Conservation (phyloP, 1,140 invertebrate species). For the Pachyrhynchus sulphureomaculatus region DNA sequence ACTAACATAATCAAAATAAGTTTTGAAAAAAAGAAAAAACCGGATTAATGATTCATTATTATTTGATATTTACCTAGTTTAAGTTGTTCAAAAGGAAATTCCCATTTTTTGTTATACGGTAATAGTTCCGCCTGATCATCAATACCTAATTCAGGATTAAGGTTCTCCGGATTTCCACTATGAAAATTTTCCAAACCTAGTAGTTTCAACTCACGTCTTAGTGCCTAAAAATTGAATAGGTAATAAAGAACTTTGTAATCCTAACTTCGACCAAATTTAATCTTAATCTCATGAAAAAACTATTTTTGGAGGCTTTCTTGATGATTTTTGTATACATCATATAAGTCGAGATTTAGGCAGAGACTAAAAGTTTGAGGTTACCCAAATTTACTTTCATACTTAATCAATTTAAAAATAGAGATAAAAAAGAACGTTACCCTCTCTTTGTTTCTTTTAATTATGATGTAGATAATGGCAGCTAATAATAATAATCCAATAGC, state of each 20-base stretch:
- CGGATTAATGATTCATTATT: too few species aligned
- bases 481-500: conserved; percentile 54
- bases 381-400: too few species aligned
- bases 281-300: too few species aligned
- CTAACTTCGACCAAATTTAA: conserved; percentile 15
- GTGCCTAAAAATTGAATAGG: conserved; percentile 51
- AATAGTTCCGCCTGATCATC: conserved; percentile 90
- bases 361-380: too few species aligned
- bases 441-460: conserved; percentile 60
- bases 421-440: conserved; percentile 51
- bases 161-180: conserved; percentile 73
- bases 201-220: conserved; percentile 62
- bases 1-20: too few species aligned
- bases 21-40: too few species aligned
- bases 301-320: too few species aligned
- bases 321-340: too few species aligned
- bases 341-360: too few species aligned
- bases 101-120: conserved; percentile 87
- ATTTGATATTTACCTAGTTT: conserved; percentile 75
- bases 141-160: conserved; percentile 86
- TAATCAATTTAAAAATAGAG: too few species aligned
- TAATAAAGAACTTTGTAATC: conserved; percentile 21
- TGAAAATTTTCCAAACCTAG: conserved; percentile 75
- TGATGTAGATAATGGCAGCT: conserved; percentile 55
- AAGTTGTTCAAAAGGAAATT: conserved; percentile 83